A percentile compares a stretch with the other conserved stretches of the same genome.
These are phyloP conservation scores for Luffia ferchaultella DNA, from an alignment of 2,888 invertebrate species.

Conservation along the genomic window DNA sequence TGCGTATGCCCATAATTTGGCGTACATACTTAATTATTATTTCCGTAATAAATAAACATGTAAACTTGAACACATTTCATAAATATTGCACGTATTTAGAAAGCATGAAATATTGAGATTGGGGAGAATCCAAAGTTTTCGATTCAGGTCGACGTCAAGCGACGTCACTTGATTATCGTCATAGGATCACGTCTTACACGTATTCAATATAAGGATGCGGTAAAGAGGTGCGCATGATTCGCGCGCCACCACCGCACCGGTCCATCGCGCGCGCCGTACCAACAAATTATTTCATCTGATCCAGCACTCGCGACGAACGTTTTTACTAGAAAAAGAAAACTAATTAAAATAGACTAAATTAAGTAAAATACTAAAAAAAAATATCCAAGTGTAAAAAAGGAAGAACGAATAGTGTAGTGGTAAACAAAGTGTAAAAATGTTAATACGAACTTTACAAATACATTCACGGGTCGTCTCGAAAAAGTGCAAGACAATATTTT, in stretches of 20 bases:
- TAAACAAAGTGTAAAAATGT: not conserved
- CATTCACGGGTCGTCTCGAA: not conserved
- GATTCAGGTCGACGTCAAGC: not conserved
- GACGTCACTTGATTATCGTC: not conserved
- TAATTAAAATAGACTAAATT: too few species aligned
- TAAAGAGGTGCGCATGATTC: slow-evolving; percentile 26
- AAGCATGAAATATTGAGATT: not conserved
- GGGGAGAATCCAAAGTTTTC: not conserved
- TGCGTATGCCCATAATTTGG: not conserved
- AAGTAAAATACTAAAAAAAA: too few species aligned
- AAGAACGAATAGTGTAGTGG: not conserved
- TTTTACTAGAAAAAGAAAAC: not conserved
- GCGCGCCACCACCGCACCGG: slow-evolving; percentile 20
- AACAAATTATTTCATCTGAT: not conserved
- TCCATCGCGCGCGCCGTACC: slow-evolving; percentile 39
- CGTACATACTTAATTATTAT: not conserved
- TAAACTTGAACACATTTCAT: not conserved
- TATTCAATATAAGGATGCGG: slow-evolving; percentile 57
- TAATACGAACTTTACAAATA: not conserved
- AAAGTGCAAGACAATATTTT: not conserved
- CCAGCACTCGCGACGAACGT: not conserved
- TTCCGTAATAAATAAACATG: not conserved
- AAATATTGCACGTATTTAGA: too few species aligned
- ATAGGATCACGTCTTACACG: slow-evolving; percentile 8
- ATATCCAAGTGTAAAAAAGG: not conserved